These are phyloP conservation scores for Tetraneura akinire DNA, from an alignment of 1,140 invertebrate species.

Conservation along the genomic window DNA sequence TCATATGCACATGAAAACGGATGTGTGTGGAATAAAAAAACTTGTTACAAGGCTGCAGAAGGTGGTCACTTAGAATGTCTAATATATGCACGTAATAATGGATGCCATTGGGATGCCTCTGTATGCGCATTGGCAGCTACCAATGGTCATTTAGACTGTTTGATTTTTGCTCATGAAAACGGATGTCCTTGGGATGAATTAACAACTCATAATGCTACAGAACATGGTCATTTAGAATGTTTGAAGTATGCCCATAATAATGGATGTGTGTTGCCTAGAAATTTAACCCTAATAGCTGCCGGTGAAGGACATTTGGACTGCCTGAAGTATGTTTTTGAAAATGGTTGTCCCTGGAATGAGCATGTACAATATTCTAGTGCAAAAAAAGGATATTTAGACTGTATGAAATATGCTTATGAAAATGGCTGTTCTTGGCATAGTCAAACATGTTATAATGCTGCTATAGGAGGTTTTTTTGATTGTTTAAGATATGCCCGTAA, in stretches of 20 bases:
- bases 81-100: not conserved
- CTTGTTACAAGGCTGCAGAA: not conserved
- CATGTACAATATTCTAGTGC: too few relatives aligned
- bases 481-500: too few relatives aligned
- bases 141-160: not conserved
- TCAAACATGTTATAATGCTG: too few relatives aligned
- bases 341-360: too few relatives aligned
- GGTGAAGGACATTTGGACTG: too few relatives aligned
- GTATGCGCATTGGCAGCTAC: too few relatives aligned
- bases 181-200: slow-evolving; percentile 4
- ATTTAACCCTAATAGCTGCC: too few relatives aligned
- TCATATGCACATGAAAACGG: not conserved
- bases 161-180: not conserved
- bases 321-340: too few relatives aligned
- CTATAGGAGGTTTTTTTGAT: too few relatives aligned
- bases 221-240: not conserved
- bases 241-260: not conserved
- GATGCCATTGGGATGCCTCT: not conserved
- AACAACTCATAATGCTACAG: not conserved
- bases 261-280: too few relatives aligned
- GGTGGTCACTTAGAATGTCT: not conserved
- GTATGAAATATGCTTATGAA: not conserved
- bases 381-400: too few relatives aligned
- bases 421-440: not conserved
- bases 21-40: not conserved